Conservation (phyloP, 2,113 vertebrate species). For the zebrafish (Danio rerio) region DNA sequence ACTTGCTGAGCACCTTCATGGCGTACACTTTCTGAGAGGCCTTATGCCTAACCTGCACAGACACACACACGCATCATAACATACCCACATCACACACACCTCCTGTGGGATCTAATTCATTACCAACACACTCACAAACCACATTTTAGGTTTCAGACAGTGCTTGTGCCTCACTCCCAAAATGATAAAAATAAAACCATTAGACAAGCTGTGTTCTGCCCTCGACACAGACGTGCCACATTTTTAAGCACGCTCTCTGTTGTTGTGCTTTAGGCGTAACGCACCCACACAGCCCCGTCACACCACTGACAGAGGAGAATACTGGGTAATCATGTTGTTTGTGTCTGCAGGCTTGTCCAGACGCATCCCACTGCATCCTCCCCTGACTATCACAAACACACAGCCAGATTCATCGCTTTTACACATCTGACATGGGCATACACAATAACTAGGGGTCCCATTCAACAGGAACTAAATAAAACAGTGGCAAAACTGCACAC, state of each 20-base stretch:
- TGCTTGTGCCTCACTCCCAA: not conserved
- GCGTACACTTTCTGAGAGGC: conserved; percentile 95
- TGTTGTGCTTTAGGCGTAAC: conserved; percentile 18
- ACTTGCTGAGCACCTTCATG: conserved; percentile 98
- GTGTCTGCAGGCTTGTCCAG: conserved; percentile 35
- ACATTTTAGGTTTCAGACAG: not conserved
- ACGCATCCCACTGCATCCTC: conserved; percentile 29
- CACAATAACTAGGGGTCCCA: not conserved
- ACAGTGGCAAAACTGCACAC: not conserved
- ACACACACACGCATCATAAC: conserved; percentile 19
- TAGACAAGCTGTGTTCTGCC: not conserved
- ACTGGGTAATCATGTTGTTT: conserved; percentile 40
- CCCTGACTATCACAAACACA: conserved; percentile 20
- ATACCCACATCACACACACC: conserved; percentile 13
- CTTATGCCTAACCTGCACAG: conserved; percentile 91
- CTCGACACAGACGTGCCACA: not conserved
- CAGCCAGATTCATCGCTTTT: not conserved
- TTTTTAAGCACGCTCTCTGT: conserved; percentile 6
- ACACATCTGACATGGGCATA: not conserved
- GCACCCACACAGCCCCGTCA: conserved; percentile 22
- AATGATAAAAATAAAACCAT: not conserved
- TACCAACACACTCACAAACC: not conserved
- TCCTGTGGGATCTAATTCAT: not conserved
- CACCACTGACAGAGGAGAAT: conserved; percentile 29
- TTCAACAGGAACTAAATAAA: not conserved